Base-by-base conservation (phyloP, 37 sponge, comb jelly and placozoan genomes). In the Chondrosia reniformis region DNA sequence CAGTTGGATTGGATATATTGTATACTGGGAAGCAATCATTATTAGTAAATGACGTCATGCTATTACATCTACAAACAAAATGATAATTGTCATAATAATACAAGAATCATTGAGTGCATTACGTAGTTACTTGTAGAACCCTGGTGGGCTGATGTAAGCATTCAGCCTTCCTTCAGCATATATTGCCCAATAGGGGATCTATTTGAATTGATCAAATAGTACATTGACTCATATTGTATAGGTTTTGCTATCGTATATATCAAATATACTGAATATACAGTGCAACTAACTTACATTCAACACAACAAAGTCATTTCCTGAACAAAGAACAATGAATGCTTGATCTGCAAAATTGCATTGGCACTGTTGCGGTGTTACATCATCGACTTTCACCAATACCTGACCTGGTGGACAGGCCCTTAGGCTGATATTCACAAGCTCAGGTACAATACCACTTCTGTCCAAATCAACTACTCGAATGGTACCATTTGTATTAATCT, bases 331-430 rank as follows among this genome's bases (percentile, higher is more conserved):
- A n/a, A n/a, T n/a, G n/a, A n/a, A n/a, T n/a, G n/a, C n/a, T n/a
- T n/a, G n/a, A n/a, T n/a, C n/a, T n/a, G n/a, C n/a, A n/a, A n/a
- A n/a, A n/a, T n/a, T n/a, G n/a, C n/a, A n/a, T n/a, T n/a, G n/a
- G n/a, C n/a, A n/a, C n/a, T n/a, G n/a, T n/a, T n/a, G n/a, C n/a
- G n/a, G n/a, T n/a, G n/a, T n/a, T n/a, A n/a, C n/a, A n/a, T n/a
- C n/a, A n/a, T n/a, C n/a, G n/a, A n/a, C n/a, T n/a, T n/a, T n/a
- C n/a, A n/a, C n/a, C n/a, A n/a, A n/a, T n/a, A n/a, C n/a, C 24
- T 69, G 72, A 25, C 72, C 72, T 7, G 72, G 72, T 4, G 72
- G 72, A 39, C 72, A 69, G 36, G 37, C 36, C 4, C 24, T 7
- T 25, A 69, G 39, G n/a, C 24, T 45, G 66, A 79, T 12, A 22